Base-by-base conservation (phyloP, 1,140 invertebrate species). In the Ooceraea biroi region DNA sequence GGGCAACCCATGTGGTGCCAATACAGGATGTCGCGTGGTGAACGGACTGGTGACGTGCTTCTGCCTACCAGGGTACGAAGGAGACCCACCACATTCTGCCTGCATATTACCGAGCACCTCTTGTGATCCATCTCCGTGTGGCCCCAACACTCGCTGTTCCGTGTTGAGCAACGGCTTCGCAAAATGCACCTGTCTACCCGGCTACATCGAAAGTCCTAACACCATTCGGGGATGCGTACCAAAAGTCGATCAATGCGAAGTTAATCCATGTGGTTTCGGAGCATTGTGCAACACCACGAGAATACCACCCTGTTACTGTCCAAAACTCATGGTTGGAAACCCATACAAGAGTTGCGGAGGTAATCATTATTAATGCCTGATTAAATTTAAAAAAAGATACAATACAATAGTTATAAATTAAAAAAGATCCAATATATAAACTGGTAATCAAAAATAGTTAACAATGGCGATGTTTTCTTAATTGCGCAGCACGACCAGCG, bases 31-130 rank as follows among this genome's bases (percentile, higher is more conserved):
- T 90, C 94, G 97, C 77, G 94, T 97, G 52, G 96, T 97, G 1
- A 95, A 96, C 19, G 96, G 96, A 1, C 95, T 96, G 89, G 96
- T 97, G 14, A 95, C 96, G 17, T 98, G 98, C 89, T 98, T 98
- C 95, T 98, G 97, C 93, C 94, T 98, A 85, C 97, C 97, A 10
- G 97, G 98, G 91, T 99, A 96, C 92, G 97, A 98, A 94, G 98
- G 98, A 68, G 96, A 96, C 93, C 98, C 98, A 50, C 97, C 97
- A 17, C 91, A 94, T 52, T 94, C 95, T 57, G 95, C 95, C 0
- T 98, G 97, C 88, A 93, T 92, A 65, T 89, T 97, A 82, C 97
- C 97, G 72, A 94, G 94, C 65, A 97, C 97, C 90, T 97, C 97
- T 0, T 98, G 98, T 89, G 96, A 97, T 83, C 97, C 97, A 19